Evolutionary conservation across 2,113 vertebrate genomes (phyloP).

Genomic region (Apteryx owenii): DNA sequence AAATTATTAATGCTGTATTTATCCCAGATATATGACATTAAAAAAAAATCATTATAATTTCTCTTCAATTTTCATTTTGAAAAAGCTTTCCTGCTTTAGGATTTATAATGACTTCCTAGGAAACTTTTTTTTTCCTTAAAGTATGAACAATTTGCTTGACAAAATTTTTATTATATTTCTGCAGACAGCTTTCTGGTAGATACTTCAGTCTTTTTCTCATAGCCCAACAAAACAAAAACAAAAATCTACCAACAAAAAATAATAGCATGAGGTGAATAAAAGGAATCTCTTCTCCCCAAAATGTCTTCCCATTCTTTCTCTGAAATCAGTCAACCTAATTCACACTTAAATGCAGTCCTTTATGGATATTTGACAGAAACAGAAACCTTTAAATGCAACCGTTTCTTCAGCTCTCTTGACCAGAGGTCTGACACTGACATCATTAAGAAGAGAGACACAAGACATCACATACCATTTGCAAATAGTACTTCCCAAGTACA

Average conservation of each 20-base stretch:
- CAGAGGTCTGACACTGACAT: neutral
- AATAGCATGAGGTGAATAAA: rapidly evolving
- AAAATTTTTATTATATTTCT: neutral
- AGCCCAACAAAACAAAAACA: neutral
- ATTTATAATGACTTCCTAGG: neutral
- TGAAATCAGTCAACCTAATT: neutral
- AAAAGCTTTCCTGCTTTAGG: neutral
- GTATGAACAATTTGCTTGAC: rapidly evolving
- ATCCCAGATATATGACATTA: neutral
- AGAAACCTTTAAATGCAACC: neutral
- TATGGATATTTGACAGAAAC: neutral
- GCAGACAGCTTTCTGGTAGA: neutral
- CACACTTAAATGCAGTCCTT: neutral
- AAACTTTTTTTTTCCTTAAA: neutral
- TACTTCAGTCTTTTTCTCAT: neutral
- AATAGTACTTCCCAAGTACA: neutral
- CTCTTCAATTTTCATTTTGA: neutral
- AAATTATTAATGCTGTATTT: neutral
- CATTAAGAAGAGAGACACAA: neutral
- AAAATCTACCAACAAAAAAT: neutral
- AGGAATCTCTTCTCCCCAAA: neutral
- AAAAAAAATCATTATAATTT: neutral
- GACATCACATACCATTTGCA: neutral
- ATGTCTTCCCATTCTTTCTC: neutral
- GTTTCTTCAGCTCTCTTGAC: neutral